phyloP scores from a whole-genome alignment of 1,140 invertebrate genomes.

The Rhagoletis zephyria region DNA sequence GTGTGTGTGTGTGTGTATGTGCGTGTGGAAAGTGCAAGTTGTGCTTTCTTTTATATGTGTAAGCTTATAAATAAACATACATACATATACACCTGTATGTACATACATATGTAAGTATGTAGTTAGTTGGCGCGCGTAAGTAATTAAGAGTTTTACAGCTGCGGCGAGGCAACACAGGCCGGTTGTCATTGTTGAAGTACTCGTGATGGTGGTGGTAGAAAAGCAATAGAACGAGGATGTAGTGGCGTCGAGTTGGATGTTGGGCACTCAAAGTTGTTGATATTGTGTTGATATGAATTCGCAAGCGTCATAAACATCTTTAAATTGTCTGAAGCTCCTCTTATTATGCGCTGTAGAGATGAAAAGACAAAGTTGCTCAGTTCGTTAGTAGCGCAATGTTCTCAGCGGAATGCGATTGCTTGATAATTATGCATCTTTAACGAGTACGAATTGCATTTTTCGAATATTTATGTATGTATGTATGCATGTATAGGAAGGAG shows the following conservation, averaged over 20 bases:
- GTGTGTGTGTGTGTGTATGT: slow-evolving; percentile 23
- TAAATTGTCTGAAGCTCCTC: background rate
- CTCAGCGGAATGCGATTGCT: background rate
- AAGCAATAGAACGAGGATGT: slow-evolving; percentile 8
- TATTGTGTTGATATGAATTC: slow-evolving; percentile 10
- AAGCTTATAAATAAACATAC: background rate
- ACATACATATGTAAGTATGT: background rate
- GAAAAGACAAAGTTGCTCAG: background rate
- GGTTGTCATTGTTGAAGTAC: slow-evolving; percentile 33
- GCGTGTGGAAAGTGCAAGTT: slow-evolving; percentile 48
- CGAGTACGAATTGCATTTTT: no score
- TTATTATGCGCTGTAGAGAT: background rate
- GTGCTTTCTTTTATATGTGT: background rate
- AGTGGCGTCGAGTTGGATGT: background rate
- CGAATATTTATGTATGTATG: no score
- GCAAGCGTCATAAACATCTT: slow-evolving; percentile 2
- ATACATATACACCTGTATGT: background rate
- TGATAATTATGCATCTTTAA: no score
- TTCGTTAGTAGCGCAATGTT: background rate
- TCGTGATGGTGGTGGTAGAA: background rate
- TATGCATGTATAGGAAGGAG: no score
- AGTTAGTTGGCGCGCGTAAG: slow-evolving; percentile 39
- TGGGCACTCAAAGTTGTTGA: slow-evolving; percentile 22
- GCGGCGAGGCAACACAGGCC: background rate
- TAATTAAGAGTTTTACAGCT: slow-evolving; percentile 50